phyloP scores from a whole-genome alignment of 1,140 invertebrate species.

The Mycetomoellerius zeteki region DNA sequence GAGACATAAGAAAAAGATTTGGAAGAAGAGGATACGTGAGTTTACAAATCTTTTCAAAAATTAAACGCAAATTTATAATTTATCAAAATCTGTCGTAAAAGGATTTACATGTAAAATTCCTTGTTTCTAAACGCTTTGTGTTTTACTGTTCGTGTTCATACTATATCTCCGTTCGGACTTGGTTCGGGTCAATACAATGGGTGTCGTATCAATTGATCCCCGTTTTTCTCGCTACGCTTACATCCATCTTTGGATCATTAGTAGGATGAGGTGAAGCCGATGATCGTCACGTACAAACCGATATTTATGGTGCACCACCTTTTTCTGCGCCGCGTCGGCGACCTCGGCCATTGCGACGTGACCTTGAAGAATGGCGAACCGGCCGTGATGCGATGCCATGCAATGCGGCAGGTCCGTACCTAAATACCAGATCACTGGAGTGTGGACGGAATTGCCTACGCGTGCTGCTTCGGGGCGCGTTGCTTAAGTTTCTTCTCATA shows the following conservation, averaged over 20 bases:
- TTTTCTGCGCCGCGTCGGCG: slow-evolving; percentile 28
- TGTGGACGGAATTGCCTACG: slow-evolving; percentile 46
- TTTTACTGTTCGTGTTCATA: background rate
- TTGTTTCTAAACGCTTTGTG: background rate
- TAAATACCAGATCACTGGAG: slow-evolving; percentile 62
- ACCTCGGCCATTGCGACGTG: slow-evolving; percentile 44
- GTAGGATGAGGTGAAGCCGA: slow-evolving; percentile 22
- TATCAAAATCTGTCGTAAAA: background rate
- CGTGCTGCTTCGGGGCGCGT: slow-evolving; percentile 21
- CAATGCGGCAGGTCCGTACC: slow-evolving; percentile 53
- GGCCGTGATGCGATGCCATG: slow-evolving; percentile 39
- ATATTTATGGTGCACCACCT: slow-evolving; percentile 34
- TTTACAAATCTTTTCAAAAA: background rate
- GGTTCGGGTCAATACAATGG: background rate
- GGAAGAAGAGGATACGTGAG: background rate
- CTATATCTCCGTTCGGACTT: background rate
- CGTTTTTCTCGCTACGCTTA: background rate
- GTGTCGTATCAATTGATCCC: background rate
- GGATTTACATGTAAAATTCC: background rate
- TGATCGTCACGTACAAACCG: slow-evolving; percentile 21
- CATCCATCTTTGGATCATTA: background rate
- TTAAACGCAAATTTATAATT: background rate
- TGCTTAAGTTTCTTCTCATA: slow-evolving; percentile 62
- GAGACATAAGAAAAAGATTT: background rate
- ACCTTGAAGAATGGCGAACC: slow-evolving; percentile 53